Conservation (phyloP, 2,113 vertebrate genomes). For the Ameiurus melas region DNA sequence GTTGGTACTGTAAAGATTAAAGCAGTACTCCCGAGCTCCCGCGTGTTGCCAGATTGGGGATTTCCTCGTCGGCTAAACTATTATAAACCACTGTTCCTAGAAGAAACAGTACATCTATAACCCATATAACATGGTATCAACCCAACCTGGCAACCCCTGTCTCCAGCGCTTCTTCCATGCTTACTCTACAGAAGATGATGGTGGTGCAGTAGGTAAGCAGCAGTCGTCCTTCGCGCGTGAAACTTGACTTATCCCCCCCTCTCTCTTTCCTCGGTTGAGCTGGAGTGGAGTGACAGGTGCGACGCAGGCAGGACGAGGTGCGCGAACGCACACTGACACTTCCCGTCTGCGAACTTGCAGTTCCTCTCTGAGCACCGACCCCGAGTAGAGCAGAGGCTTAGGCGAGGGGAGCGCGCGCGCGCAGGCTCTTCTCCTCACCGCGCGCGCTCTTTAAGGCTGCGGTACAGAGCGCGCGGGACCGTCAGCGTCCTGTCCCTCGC, state of each 20-base stretch:
- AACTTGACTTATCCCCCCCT: constrained; percentile 13
- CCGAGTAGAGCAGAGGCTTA: background rate
- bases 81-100: background rate
- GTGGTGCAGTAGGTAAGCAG: constrained; percentile 9
- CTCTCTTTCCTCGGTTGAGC: background rate
- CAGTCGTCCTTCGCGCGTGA: background rate
- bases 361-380: background rate
- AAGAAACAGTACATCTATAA: background rate
- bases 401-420: background rate
- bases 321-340: background rate
- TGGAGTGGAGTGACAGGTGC: background rate
- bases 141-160: constrained; percentile 13
- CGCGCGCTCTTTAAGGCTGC: background rate
- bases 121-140: no score
- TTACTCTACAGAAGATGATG: constrained; percentile 5
- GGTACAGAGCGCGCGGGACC: constrained; percentile 16
- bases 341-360: constrained; percentile 6
- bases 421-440: background rate
- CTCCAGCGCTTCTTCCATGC: background rate
- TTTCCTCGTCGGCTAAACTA: background rate
- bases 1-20: background rate
- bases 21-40: background rate
- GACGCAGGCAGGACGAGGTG: background rate
- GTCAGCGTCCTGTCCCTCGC: background rate
- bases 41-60: background rate